phyloP scores from a whole-genome alignment of 2,113 vertebrate genomes.

The Oceanodroma tethys region DNA sequence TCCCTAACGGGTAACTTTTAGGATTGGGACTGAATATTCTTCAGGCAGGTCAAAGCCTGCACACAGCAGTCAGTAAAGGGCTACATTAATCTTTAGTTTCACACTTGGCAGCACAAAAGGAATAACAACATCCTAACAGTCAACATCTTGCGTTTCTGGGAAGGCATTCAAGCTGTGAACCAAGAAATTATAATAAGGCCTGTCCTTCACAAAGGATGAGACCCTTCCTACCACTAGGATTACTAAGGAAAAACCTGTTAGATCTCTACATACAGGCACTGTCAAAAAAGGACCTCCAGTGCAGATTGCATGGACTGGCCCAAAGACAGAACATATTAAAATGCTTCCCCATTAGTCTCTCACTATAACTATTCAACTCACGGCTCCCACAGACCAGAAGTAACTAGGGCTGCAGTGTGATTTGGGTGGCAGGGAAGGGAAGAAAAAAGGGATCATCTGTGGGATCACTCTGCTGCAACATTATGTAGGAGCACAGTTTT shows the following conservation, averaged over 20 bases:
- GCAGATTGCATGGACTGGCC: not conserved
- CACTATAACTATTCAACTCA: not conserved
- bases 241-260: not conserved
- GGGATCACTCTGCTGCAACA: not conserved
- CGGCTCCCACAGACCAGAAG: not conserved
- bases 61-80: not conserved
- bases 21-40: not conserved
- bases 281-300: not conserved
- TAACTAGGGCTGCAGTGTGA: not conserved
- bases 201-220: not conserved
- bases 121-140: not conserved
- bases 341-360: not conserved
- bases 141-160: not conserved
- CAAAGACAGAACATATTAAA: not conserved
- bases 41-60: constrained; percentile 4
- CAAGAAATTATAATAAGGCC: not conserved
- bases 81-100: not conserved
- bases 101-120: not conserved
- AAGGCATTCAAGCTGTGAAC: not conserved
- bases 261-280: not conserved
- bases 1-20: not conserved
- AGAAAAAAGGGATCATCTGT: not conserved
- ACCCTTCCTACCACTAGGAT: not conserved
- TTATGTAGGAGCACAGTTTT: not conserved
- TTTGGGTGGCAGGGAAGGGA: not conserved